Conservation (phyloP, 2,888 invertebrate genomes). For the Meteorus colon region DNA sequence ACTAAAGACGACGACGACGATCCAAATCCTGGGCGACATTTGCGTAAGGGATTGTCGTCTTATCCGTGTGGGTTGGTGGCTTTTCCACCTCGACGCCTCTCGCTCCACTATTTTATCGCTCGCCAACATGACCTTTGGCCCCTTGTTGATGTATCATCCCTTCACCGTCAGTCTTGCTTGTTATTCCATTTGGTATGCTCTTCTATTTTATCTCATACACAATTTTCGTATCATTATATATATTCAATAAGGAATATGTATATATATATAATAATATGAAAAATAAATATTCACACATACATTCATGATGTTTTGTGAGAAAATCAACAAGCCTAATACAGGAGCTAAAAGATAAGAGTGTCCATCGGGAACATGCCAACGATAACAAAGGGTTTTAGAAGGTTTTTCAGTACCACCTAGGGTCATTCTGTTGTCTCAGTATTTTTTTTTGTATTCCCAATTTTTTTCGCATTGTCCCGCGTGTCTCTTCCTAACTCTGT, state of each 20-base stretch:
- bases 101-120: conserved; percentile 41
- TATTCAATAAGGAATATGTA: conserved; percentile 45
- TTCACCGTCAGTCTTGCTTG: conserved; percentile 35
- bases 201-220: conserved; percentile 31
- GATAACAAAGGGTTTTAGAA: conserved; percentile 66
- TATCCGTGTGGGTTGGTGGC: conserved; percentile 55
- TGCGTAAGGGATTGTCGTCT: conserved; percentile 69
- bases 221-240: conserved; percentile 41
- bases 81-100: conserved; percentile 44
- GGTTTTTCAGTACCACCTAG: conserved; percentile 52
- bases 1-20: conserved; percentile 60
- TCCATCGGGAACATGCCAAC: conserved; percentile 63
- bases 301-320: conserved; percentile 54
- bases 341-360: conserved; percentile 60
- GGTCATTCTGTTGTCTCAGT: conserved; percentile 23
- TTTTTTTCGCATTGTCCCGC: conserved; percentile 17
- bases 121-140: conserved; percentile 27
- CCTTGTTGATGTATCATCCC: conserved; percentile 43
- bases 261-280: not conserved
- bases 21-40: conserved; percentile 67
- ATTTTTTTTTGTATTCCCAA: conserved; percentile 9
- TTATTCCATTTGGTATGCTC: conserved; percentile 49
- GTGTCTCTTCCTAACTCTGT: conserved; percentile 36
- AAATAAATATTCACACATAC: conserved; percentile 19
- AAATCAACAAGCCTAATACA: conserved; percentile 66